Percentiles rank a stretch among this genome's conserved stretches.
Conservation (phyloP, 2,888 invertebrate genomes). For the Microctonus hyperodae region DNA sequence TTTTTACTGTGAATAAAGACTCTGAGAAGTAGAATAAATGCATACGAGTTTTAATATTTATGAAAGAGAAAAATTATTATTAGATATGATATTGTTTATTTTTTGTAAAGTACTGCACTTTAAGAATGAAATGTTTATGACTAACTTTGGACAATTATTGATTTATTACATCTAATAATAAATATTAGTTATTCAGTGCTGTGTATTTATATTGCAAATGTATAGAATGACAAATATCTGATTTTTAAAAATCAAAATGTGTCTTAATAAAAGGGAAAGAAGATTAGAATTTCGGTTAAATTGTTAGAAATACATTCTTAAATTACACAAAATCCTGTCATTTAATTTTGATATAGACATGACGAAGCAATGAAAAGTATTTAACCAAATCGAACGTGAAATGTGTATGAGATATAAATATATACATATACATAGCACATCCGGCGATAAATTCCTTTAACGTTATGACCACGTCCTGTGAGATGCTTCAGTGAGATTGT, state of each 20-base stretch:
- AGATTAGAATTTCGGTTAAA: no score
- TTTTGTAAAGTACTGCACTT: neutral
- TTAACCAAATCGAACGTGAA: neutral
- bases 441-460: slow-evolving; percentile 33
- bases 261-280: no score
- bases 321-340: neutral
- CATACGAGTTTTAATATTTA: slow-evolving; percentile 16
- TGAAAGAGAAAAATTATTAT: slow-evolving; percentile 20
- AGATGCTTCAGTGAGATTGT: slow-evolving; percentile 39
- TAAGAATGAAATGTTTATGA: neutral
- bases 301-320: neutral
- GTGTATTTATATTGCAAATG: no score
- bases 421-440: no score
- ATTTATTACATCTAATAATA: no score
- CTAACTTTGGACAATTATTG: neutral
- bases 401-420: no score
- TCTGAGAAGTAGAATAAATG: slow-evolving; percentile 24
- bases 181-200: no score
- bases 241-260: no score
- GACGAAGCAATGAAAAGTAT: neutral
- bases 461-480: slow-evolving; percentile 25
- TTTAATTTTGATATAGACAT: neutral
- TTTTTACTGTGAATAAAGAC: slow-evolving; percentile 31
- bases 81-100: neutral
- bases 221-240: no score